These are phyloP conservation scores for Cyanoramphus novaezelandiae DNA, from an alignment of 2,113 vertebrate species.

Conservation along the genomic window DNA sequence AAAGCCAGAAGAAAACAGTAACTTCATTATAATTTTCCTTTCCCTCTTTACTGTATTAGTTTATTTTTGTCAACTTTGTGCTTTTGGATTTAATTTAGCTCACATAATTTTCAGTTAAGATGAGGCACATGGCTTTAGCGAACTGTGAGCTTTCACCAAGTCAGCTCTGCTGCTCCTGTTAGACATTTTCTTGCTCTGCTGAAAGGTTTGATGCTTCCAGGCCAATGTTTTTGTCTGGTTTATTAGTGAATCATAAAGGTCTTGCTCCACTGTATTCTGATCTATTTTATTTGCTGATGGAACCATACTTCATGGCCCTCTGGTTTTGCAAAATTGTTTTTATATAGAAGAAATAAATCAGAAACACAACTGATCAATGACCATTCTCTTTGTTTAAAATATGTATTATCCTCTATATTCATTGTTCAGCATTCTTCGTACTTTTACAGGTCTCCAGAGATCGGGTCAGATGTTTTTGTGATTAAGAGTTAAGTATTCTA, in stretches of 20 bases:
- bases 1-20: background rate
- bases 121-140: background rate
- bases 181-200: background rate
- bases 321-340: background rate
- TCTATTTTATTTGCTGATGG: background rate
- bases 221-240: background rate
- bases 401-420: background rate
- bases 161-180: background rate
- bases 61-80: background rate
- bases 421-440: background rate
- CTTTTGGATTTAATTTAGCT: background rate
- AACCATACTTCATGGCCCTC: background rate
- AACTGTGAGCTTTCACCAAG: background rate
- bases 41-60: background rate
- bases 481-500: background rate
- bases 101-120: background rate
- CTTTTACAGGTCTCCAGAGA: background rate
- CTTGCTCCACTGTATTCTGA: background rate
- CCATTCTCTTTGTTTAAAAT: background rate
- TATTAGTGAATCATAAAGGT: background rate
- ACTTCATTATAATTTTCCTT: background rate
- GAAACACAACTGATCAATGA: background rate
- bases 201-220: background rate
- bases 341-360: background rate
- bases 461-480: background rate